These are phyloP conservation scores for Spicauda simplicius DNA, from an alignment of 2,888 invertebrate species.

Conservation along the genomic window DNA sequence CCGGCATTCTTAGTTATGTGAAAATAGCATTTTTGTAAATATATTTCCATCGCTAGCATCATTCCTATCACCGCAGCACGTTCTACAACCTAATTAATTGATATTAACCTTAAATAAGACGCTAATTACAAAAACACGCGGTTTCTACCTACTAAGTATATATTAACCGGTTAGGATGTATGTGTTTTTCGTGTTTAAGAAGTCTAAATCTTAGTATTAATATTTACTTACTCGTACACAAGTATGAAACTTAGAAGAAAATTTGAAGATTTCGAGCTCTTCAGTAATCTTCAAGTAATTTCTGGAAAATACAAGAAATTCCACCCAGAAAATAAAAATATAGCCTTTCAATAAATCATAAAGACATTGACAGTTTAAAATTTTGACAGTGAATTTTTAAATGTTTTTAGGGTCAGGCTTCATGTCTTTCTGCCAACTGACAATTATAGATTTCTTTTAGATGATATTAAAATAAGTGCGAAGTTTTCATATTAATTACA, in stretches of 20 bases:
- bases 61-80: not conserved
- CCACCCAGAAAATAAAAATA: not conserved
- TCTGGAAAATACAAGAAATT: slow-evolving; percentile 3
- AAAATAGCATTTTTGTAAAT: not conserved
- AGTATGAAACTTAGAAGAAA: too few species aligned
- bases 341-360: too few species aligned
- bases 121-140: slow-evolving; percentile 9
- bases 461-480: too few species aligned
- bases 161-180: not conserved
- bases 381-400: too few species aligned
- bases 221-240: too few species aligned
- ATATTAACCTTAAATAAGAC: slow-evolving; percentile 16
- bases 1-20: not conserved
- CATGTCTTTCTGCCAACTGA: too few species aligned
- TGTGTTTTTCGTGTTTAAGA: not conserved
- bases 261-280: not conserved
- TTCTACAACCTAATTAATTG: slow-evolving; percentile 3
- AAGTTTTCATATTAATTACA: too few species aligned
- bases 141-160: not conserved
- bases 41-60: not conserved
- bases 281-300: slow-evolving; percentile 4
- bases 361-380: too few species aligned
- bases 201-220: too few species aligned
- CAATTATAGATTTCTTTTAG: too few species aligned
- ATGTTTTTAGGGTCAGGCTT: too few species aligned